Evolutionary conservation across 2,113 vertebrate genomes (phyloP), one percentile per base, ranked within the genome.

Genomic region (Pygoscelis adeliae): DNA sequence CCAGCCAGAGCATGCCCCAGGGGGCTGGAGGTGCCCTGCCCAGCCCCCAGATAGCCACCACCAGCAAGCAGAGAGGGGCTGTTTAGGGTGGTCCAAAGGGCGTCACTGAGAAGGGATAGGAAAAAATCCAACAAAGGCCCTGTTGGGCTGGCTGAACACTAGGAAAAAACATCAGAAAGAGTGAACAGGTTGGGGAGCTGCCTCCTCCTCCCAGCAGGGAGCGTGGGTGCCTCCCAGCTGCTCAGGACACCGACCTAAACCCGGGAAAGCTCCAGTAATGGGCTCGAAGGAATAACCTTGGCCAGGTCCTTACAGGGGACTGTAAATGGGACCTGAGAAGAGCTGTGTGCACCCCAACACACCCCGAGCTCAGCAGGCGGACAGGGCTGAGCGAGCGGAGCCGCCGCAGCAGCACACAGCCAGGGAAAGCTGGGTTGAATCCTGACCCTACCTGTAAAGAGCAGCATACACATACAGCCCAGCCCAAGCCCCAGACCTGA

Each of bases 1-100:
- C 29, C 4, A 5, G 46, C 23, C n/a, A 11, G 42, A 38, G 56
- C 49, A 15, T 1, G 1, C 2, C 56, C 21, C 0, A 2, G 13
- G 29, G 25, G 20, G 25, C 23, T 29, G 62, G 47, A 16, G 10
- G 40, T 5, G 36, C 18, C 34, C 27, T 34, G 62, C 27, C 27
- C 20, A 17, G 63, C 30, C 19, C 40, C 36, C 6, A 0, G 1
- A 17, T 13, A 34, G 12, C 52, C 46, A 22, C n/a, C 16, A 2
- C 19, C n/a, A 15, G 47, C 50, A 16, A 52, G 27, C 14, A 47
- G 5, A 36, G 9, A 52, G 42, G 25, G 25, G 25, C 25, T 42
- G 40, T 6, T 55, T 9, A 4, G 36, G 15, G n/a, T 34, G 61
- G 21, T 5, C 73, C 21, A 9, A 29, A 69, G 85, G 86, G 52